These are phyloP conservation scores for Chelonia mydas DNA, from an alignment of 2,797 vertebrate genomes.

Conservation along the genomic window DNA sequence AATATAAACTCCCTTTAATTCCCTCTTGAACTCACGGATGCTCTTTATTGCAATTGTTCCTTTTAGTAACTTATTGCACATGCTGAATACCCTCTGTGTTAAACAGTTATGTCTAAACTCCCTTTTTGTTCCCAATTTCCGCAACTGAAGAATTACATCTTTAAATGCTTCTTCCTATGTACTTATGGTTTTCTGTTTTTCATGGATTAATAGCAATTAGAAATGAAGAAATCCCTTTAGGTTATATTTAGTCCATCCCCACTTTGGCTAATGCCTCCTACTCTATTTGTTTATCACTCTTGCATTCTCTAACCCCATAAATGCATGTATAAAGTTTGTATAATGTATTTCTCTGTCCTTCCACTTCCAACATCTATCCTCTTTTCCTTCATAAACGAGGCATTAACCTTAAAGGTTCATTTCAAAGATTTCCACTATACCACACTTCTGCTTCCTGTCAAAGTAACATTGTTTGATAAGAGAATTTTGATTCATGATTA, in stretches of 20 bases:
- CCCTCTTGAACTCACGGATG: neutral
- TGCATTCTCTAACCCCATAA: neutral
- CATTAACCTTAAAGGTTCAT: neutral
- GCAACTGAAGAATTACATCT: neutral
- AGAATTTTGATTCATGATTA: neutral
- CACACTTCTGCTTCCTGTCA: neutral
- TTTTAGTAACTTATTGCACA: constrained; percentile 21
- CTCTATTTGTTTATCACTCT: neutral
- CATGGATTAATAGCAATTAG: neutral
- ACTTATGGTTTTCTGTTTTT: constrained; percentile 17
- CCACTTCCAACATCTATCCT: neutral
- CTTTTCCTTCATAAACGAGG: neutral
- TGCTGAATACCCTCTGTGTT: neutral
- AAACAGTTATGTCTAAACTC: constrained; percentile 1
- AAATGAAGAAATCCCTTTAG: constrained; percentile 7
- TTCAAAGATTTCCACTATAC: neutral
- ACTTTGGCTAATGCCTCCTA: neutral
- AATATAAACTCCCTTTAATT: neutral
- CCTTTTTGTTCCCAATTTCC: constrained; percentile 24
- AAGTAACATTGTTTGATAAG: neutral
- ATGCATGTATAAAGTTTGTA: neutral
- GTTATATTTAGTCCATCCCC: neutral
- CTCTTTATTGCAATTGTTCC: neutral
- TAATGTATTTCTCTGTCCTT: constrained; percentile 3
- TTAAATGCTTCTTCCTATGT: constrained; percentile 7